Base-by-base conservation (phyloP, 2,797 vertebrate species). In the Lophotriccus pileatus region DNA sequence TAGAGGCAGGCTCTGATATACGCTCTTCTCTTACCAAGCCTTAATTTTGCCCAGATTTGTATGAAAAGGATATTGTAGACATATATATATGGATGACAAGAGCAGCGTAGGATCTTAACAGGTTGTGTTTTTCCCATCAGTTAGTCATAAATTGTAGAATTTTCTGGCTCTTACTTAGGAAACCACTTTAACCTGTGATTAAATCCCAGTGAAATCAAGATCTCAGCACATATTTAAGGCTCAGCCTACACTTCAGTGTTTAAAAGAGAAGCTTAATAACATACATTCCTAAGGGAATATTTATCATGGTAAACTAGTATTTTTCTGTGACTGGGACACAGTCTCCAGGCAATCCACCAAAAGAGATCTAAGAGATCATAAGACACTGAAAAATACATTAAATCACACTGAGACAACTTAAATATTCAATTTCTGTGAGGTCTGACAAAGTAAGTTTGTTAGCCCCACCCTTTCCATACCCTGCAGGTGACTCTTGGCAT, bases 401-500 rank as follows among this genome's bases (percentile, higher is more conserved):
- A 94, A 62, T 20, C 80, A 78, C 55, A 69, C 28, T 3, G 28
- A 81, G 50, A 56, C 43, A 62, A 72, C 30, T 58, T 64, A 37
- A 73, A 79, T 73, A 84, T 63, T 79, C 43, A 52, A 56, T 9
- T 63, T 73, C 5, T 73, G 20, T 55, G 78, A 79, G 27, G 24
- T 64, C 84, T 84, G 69, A 88, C 0, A 0, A n/a, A 75, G 8
- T 44, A 68, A 75, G 25, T 75, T 73, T 34, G 17, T 44, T 69
- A 86, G 77, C 63, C 63, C 80, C 88, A 56, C 91, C 94, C 85
- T 30, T 95, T 56, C 10, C 32, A 37, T 76, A 66, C 16, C 39
- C 93, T 88, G 69, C 83, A 95, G 85, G 90, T 93, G 83, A 78
- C 80, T 89, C 70, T 46, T 79, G 63, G 55, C 1, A 27, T 84